Percentiles rank a stretch among this genome's conserved stretches.
Evolutionary conservation across 2,113 vertebrate genomes (phyloP).

Genomic region (Psilopogon haemacephalus): DNA sequence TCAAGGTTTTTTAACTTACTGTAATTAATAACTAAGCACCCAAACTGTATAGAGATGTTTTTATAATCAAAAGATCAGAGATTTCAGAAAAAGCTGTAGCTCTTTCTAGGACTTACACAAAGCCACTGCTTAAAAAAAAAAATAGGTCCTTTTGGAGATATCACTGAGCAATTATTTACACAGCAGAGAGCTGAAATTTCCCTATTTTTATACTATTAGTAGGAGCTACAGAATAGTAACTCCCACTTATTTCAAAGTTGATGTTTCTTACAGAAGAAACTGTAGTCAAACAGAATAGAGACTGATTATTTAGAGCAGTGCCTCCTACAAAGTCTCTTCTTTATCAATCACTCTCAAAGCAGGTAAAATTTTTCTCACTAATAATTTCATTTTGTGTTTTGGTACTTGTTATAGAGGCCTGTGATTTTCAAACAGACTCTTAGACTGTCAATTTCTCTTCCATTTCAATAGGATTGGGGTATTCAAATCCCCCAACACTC

Average conservation of each 20-base stretch:
- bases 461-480: background rate
- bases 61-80: background rate
- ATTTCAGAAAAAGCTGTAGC: background rate
- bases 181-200: background rate
- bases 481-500: background rate
- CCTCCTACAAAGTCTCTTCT: background rate
- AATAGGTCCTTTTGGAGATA: background rate
- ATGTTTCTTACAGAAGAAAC: background rate
- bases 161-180: background rate
- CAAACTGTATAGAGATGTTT: background rate
- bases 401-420: background rate
- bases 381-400: background rate
- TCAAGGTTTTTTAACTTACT: background rate
- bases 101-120: background rate
- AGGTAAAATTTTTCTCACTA: background rate
- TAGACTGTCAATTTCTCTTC: background rate
- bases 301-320: background rate
- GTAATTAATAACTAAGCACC: background rate
- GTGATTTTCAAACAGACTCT: background rate
- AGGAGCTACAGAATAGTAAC: background rate
- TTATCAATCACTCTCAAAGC: background rate
- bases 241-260: background rate
- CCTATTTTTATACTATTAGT: background rate
- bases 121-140: background rate
- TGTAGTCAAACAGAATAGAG: background rate